These are phyloP conservation scores for Lithodes maja DNA, from an alignment of 2,888 invertebrate species.

Conservation along the genomic window DNA sequence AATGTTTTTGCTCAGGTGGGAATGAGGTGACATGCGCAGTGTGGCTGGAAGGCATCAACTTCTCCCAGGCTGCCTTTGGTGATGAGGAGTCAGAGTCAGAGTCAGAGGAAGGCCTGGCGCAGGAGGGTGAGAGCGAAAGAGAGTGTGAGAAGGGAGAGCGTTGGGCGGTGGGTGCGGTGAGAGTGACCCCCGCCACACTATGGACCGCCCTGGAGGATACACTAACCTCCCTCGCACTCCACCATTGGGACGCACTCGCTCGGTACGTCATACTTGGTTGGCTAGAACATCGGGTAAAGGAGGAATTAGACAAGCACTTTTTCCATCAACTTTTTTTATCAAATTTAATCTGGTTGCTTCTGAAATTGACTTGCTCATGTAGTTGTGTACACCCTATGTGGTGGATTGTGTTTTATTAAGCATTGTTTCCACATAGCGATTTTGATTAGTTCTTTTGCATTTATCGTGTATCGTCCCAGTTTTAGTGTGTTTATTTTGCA, in stretches of 20 bases:
- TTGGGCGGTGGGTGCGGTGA: conserved; percentile 58
- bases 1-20: conserved; percentile 17
- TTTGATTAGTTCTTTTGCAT: no score
- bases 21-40: conserved; percentile 61
- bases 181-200: conserved; percentile 58
- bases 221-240: conserved; percentile 52
- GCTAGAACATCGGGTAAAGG: no score
- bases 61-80: conserved; percentile 24
- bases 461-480: no score
- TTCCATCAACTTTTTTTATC: no score
- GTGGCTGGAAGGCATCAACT: conserved; percentile 57
- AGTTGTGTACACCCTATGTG: no score
- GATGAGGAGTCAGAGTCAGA: conserved; percentile 18
- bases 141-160: conserved; percentile 20
- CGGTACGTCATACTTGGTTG: conserved; percentile 24
- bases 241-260: conserved; percentile 53
- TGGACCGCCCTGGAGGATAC: conserved; percentile 60
- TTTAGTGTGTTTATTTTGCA: no score
- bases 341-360: no score
- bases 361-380: no score
- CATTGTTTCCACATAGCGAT: no score
- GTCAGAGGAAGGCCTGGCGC: conserved; percentile 28
- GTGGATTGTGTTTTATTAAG: no score
- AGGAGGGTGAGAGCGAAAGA: background rate
- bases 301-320: no score